Percentiles rank a stretch among this genome's conserved stretches.
phyloP scores from a whole-genome alignment of 2,888 invertebrate species.

The Octodonta nipae region DNA sequence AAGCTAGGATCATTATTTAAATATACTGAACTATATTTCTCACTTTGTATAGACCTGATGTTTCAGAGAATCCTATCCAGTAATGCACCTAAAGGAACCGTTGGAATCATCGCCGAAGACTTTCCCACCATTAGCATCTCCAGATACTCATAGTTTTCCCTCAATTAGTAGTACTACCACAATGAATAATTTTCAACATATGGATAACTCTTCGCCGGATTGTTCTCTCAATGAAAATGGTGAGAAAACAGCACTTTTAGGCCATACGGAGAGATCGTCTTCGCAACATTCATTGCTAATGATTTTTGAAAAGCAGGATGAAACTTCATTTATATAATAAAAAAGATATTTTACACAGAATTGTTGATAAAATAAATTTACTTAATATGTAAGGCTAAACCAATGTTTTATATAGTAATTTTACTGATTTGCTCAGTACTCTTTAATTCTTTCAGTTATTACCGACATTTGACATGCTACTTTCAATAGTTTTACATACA shows the following conservation, averaged over 20 bases:
- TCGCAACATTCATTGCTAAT: conserved; percentile 66
- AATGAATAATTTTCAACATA: conserved; percentile 38
- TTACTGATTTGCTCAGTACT: too few species aligned
- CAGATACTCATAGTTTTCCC: conserved; percentile 44
- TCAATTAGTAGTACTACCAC: conserved; percentile 37
- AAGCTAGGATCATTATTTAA: too few species aligned
- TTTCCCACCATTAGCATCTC: conserved; percentile 50
- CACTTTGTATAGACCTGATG: too few species aligned
- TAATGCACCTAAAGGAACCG: conserved; percentile 32
- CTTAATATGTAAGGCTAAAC: not conserved
- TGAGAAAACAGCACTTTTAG: conserved; percentile 49
- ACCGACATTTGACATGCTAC: too few species aligned
- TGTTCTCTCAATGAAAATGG: conserved; percentile 21
- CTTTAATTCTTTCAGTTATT: too few species aligned
- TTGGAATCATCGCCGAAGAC: conserved; percentile 31
- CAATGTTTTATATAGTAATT: not conserved
- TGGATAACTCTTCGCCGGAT: conserved; percentile 34
- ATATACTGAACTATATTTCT: too few species aligned
- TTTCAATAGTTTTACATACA: too few species aligned
- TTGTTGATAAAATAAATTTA: not conserved
- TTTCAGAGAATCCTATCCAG: conserved; percentile 49
- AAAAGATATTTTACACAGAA: not conserved
- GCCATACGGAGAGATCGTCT: conserved; percentile 44
- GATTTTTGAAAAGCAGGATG: conserved; percentile 69
- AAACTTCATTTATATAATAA: conserved; percentile 62